Base-by-base conservation (phyloP, 2,113 vertebrate genomes). In the Holacanthus passer region DNA sequence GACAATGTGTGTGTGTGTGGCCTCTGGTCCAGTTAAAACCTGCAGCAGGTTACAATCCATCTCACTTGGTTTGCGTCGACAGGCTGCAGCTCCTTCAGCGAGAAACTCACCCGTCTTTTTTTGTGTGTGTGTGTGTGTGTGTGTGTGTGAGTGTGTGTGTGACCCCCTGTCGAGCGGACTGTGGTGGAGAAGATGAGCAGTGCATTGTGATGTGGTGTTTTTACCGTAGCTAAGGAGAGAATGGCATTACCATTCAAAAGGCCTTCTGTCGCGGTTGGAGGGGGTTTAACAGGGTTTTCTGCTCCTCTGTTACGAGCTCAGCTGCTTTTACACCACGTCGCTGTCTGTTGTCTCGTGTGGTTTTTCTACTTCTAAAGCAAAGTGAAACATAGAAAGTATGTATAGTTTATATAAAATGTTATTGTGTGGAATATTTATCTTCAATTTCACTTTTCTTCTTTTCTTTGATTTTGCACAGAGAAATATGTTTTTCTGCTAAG, bases 181-280 rank as follows among this genome's bases (percentile, higher is more conserved):
- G 68, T 20, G 52, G 72, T 70, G 77, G 63, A 76, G 79, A 87
- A 91, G 90, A 91, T 88, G 90, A 89, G 81, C 87, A 79, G 81
- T 60, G 88, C 89, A 94, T 94, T 95, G 93, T 94, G 88, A 91
- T 91, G 91, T 88, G 87, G 60, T 78, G 82, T 87, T 91, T 88
- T 88, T 81, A 83, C 84, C 76, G 52, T 81, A 81, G 85, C 88
- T 86, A 75, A 83, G 72, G 81, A 89, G 83, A 93, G 89, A 85
- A 93, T 88, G 58, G 90, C 87, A 94, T 96, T 95, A 93, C 81
- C 94, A 93, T 95, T 92, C 79, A 83, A 95, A 92, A 90, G 86
- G 66, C 64, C 87, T 63, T 77, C 78, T 79, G 82, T 79, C 12
- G 43, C 12, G 24, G 77, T 74, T 16, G 79, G 75, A 58, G 73